These are phyloP conservation scores for Peromyscus maniculatus DNA, from an alignment of 2,113 vertebrate species.

Conservation along the genomic window DNA sequence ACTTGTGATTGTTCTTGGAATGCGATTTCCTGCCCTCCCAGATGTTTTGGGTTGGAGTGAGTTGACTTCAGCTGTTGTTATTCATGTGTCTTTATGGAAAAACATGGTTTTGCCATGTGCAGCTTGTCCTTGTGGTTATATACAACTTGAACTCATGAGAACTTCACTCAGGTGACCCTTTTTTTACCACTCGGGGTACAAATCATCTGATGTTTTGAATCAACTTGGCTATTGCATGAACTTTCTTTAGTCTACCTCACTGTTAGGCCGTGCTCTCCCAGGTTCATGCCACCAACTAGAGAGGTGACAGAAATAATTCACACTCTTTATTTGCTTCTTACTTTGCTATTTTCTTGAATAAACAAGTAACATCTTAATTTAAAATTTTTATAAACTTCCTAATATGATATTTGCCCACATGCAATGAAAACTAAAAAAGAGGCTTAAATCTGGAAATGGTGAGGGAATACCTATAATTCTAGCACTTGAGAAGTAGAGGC, in stretches of 20 bases:
- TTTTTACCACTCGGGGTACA: neutral
- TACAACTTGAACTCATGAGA: neutral
- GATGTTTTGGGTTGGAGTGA: neutral
- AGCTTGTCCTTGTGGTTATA: neutral
- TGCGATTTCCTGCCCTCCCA: neutral
- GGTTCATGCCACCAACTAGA: neutral
- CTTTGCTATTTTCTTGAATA: neutral
- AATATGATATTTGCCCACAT: neutral
- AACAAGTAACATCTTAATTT: neutral
- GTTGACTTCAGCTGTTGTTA: neutral
- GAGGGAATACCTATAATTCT: neutral
- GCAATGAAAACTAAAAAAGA: neutral
- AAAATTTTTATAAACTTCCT: neutral
- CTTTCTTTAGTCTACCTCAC: neutral
- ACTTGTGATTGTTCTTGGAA: neutral
- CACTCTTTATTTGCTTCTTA: neutral
- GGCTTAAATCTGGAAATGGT: neutral
- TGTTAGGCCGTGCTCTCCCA: neutral
- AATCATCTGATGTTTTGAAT: neutral
- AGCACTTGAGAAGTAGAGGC: neutral
- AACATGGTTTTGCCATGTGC: neutral
- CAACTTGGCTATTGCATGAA: too few relatives aligned
- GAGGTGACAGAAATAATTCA: neutral
- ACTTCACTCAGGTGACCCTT: neutral
- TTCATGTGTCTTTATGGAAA: neutral